Percentiles rank a stretch among this genome's conserved stretches.
Conservation (phyloP, 2,113 vertebrate genomes). For the Amphilophus citrinellus region DNA sequence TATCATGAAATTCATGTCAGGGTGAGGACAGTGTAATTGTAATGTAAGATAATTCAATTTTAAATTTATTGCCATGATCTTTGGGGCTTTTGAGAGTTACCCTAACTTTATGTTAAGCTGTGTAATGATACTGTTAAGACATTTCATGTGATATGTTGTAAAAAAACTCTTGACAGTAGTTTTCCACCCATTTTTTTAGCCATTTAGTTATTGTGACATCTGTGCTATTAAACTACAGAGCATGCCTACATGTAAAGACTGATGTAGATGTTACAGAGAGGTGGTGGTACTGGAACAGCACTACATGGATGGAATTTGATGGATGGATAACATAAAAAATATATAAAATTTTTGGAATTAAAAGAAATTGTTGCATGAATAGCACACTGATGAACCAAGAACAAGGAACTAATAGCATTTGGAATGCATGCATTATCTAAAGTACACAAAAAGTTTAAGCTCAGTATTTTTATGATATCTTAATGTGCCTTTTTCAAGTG, state of each 20-base stretch:
- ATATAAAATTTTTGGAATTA: not conserved
- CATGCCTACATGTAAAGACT: constrained; percentile 2
- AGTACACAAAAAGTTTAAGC: too few relatives aligned
- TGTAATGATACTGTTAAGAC: constrained; percentile 28
- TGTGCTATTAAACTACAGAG: constrained; percentile 28
- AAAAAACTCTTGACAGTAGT: constrained; percentile 30
- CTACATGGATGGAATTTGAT: not conserved
- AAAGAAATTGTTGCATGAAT: not conserved
- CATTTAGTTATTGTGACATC: constrained; percentile 30
- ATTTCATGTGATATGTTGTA: constrained; percentile 19
- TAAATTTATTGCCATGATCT: constrained; percentile 2
- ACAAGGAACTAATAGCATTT: not conserved
- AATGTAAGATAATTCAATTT: constrained; percentile 17
- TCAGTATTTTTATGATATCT: too few relatives aligned
- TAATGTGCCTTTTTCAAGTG: not conserved
- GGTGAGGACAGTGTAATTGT: constrained; percentile 10
- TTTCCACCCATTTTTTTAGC: constrained; percentile 13
- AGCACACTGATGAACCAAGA: not conserved
- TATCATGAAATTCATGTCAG: not conserved
- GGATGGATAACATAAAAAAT: not conserved
- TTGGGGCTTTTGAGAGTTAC: not conserved
- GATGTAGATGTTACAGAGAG: constrained; percentile 11
- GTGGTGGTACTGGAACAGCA: not conserved
- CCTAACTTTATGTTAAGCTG: not conserved
- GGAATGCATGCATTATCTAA: too few relatives aligned